These are phyloP conservation scores for Smithornis capensis DNA, from an alignment of 2,113 vertebrate species.

Conservation along the genomic window DNA sequence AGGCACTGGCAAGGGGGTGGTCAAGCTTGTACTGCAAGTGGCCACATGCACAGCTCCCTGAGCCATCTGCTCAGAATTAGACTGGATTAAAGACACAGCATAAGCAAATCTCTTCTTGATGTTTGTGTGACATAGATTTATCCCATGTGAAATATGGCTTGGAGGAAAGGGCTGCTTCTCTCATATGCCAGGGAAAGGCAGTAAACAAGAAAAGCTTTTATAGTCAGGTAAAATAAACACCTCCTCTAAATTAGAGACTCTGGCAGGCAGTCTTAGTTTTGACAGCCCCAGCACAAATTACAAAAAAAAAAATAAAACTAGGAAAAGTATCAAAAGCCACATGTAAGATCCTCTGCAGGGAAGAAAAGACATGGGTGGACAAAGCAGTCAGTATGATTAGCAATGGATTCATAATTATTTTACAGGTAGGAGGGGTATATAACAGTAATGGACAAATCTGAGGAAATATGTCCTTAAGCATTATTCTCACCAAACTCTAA, in stretches of 20 bases:
- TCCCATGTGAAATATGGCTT: neutral
- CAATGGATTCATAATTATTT: neutral
- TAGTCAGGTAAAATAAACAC: neutral
- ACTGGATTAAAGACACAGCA: neutral
- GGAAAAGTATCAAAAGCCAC: neutral
- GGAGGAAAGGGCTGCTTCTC: neutral
- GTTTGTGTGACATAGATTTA: neutral
- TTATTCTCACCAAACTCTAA: neutral
- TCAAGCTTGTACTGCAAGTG: rapidly evolving
- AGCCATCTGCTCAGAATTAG: constrained; percentile 53
- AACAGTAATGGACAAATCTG: neutral
- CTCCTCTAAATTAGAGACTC: neutral
- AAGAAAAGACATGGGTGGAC: neutral
- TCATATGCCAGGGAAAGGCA: neutral
- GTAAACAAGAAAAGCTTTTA: neutral
- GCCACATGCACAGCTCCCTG: neutral
- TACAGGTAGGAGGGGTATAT: neutral
- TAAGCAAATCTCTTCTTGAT: neutral
- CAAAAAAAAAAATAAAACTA: neutral
- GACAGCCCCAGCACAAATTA: neutral
- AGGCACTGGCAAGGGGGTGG: rapidly evolving
- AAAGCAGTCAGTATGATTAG: neutral
- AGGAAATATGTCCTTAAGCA: neutral
- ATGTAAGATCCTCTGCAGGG: neutral
- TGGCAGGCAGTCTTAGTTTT: neutral